phyloP scores from a whole-genome alignment of 2,888 invertebrate species.

The Neocrepidodera transversa region DNA sequence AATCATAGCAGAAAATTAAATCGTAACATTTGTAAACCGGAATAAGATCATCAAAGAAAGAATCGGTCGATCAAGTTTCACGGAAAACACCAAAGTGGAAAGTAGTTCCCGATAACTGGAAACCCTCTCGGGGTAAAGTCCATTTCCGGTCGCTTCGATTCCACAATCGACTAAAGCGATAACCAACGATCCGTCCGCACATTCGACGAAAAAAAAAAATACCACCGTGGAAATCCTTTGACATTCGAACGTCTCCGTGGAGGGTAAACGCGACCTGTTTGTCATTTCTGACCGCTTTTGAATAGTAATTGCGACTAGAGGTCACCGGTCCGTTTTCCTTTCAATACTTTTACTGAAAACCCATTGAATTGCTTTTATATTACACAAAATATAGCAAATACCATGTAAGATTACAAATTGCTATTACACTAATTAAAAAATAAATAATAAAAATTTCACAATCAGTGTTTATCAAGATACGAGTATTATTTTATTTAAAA shows the following conservation, averaged over 20 bases:
- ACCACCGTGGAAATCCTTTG: slow-evolving; percentile 12
- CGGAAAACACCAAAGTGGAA: not conserved
- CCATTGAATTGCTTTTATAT: too few species aligned
- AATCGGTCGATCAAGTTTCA: not conserved
- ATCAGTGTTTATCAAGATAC: too few species aligned
- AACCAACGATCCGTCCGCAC: slow-evolving; percentile 1
- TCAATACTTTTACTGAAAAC: too few species aligned
- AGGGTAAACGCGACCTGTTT: slow-evolving; percentile 10
- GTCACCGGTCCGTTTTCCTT: not conserved
- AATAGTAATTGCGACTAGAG: slow-evolving; percentile 11
- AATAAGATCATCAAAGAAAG: not conserved
- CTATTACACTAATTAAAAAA: too few species aligned
- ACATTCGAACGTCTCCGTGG: slow-evolving; percentile 1
- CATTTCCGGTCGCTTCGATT: slow-evolving; percentile 6
- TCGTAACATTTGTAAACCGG: too few species aligned
- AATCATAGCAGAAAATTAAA: too few species aligned
- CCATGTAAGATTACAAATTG: too few species aligned
- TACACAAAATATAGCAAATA: too few species aligned
- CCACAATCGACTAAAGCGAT: slow-evolving; percentile 10
- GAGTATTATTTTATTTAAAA: too few species aligned
- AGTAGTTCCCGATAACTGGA: slow-evolving; percentile 7
- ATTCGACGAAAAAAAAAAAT: slow-evolving; percentile 13
- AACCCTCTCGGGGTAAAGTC: not conserved
- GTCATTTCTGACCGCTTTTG: slow-evolving; percentile 15
- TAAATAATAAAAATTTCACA: too few species aligned